A percentile compares a stretch with the other conserved stretches of the same genome.
Evolutionary conservation across 1,140 invertebrate genomes (phyloP).

Genomic region (Drosophila arawakana): DNA sequence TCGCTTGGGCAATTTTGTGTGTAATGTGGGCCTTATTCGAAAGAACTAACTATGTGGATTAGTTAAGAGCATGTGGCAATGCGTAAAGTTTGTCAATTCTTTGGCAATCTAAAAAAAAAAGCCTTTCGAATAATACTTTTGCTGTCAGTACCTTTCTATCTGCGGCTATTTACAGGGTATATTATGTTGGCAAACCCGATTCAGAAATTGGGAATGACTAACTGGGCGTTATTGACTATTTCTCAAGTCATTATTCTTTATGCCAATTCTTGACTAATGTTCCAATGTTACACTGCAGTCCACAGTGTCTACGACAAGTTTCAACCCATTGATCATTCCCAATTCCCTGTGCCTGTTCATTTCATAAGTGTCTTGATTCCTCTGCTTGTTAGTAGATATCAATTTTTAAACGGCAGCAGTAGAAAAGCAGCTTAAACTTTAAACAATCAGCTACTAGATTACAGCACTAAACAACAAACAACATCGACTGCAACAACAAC

Average conservation of each 20-base stretch:
- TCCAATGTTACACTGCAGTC: conserved; percentile 16
- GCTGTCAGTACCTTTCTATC: neutral
- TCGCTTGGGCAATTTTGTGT: conserved; percentile 31
- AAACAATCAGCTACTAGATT: conserved; percentile 43
- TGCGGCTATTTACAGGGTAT: conserved; percentile 25
- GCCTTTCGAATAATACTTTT: neutral
- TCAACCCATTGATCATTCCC: conserved; percentile 35
- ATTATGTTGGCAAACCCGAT: neutral
- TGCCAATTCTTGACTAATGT: conserved; percentile 36
- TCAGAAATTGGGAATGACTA: neutral
- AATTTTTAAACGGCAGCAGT: conserved; percentile 31
- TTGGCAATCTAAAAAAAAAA: neutral
- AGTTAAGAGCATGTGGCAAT: conserved; percentile 37
- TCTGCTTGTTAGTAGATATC: conserved; percentile 35
- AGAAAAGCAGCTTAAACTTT: conserved; percentile 33
- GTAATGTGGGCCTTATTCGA: conserved; percentile 28
- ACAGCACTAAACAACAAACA: conserved; percentile 28
- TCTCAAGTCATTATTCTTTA: conserved; percentile 30
- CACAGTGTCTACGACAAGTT: neutral
- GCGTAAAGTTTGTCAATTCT: conserved; percentile 45
- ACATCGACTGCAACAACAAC: conserved; percentile 42
- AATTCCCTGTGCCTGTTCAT: conserved; percentile 8
- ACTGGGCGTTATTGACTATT: conserved; percentile 36
- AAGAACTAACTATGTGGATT: conserved; percentile 55
- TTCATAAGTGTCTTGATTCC: conserved; percentile 34